A percentile compares a stretch with the other conserved stretches of the same genome.
phyloP scores from a whole-genome alignment of 2,113 vertebrate species.

The human region GRCh38 chr5:36038501-36039000 shows the following conservation, averaged over 20 bases:
- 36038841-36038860: neutral
- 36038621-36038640: neutral
- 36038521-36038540: neutral
- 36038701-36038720: neutral
- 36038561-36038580: neutral
- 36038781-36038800: neutral
- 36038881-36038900: neutral
- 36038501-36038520: neutral
- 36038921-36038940: neutral
- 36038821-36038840: neutral
- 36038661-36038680: neutral
- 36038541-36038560: neutral
- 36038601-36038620: neutral
- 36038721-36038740: neutral
- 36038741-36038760: neutral
- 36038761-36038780: neutral
- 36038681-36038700: neutral
- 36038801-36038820: neutral
- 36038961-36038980: neutral
- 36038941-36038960: neutral
- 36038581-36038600: neutral
- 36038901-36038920: neutral
- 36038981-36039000: neutral
- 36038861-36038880: rapidly evolving
- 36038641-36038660: neutral